These are phyloP conservation scores for Bruchidius siliquastri DNA, from an alignment of 2,888 invertebrate genomes.

Conservation along the genomic window DNA sequence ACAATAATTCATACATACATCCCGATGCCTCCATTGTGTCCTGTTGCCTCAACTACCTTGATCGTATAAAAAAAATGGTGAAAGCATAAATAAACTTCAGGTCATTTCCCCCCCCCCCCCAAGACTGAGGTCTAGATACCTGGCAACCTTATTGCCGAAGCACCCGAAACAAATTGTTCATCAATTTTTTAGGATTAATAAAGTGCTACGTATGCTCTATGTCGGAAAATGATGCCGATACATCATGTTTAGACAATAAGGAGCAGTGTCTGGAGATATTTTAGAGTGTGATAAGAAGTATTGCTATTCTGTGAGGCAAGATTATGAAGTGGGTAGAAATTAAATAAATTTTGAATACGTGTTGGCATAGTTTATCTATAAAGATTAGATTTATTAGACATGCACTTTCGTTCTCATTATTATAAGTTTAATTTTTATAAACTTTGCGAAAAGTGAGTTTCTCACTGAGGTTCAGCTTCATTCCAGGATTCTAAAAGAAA, in stretches of 20 bases:
- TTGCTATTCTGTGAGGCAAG: slow-evolving; percentile 62
- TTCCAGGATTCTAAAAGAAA: slow-evolving; percentile 57
- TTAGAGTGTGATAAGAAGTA: slow-evolving; percentile 59
- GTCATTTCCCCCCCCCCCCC: too few species aligned
- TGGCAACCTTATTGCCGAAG: too few species aligned
- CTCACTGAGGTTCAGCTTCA: too few species aligned
- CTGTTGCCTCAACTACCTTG: background rate
- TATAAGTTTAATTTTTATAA: too few species aligned
- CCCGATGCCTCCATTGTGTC: background rate
- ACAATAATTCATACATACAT: background rate
- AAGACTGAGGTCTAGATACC: too few species aligned
- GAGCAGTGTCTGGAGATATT: slow-evolving; percentile 21
- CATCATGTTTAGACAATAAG: slow-evolving; percentile 50
- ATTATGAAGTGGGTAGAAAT: slow-evolving; percentile 53
- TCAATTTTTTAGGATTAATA: slow-evolving; percentile 29
- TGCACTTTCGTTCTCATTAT: too few species aligned
- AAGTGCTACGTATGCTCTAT: slow-evolving; percentile 61
- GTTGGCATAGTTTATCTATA: too few species aligned
- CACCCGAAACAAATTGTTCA: too few species aligned
- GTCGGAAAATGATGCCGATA: slow-evolving; percentile 53
- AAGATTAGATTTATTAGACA: too few species aligned
- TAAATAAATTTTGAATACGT: background rate
- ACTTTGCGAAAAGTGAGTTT: too few species aligned
- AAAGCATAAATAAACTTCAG: background rate
- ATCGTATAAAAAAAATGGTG: too few species aligned